Conservation (phyloP, 2,113 vertebrate genomes). For the Erythrocercus mccallii region DNA sequence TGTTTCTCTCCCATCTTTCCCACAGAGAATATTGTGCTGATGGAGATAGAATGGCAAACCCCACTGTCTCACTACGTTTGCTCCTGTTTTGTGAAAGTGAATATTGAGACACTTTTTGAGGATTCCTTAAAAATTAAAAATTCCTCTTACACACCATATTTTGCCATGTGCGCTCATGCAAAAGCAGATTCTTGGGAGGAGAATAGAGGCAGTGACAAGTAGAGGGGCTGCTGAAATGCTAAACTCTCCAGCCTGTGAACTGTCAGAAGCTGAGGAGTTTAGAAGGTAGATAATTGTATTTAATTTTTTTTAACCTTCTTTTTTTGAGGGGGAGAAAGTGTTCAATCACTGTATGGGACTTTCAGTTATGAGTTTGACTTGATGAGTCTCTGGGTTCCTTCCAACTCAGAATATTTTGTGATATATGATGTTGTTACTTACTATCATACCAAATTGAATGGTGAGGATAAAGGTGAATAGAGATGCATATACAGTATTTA, state of each 20-base stretch:
- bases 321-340: background rate
- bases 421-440: background rate
- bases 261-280: background rate
- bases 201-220: background rate
- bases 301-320: background rate
- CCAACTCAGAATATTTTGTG: background rate
- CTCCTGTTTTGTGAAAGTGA: background rate
- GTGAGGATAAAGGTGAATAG: background rate
- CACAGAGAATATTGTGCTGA: background rate
- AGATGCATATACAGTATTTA: background rate
- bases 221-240: background rate
- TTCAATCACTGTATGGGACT: background rate
- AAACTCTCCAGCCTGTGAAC: background rate
- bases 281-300: background rate
- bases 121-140: background rate
- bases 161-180: accelerated
- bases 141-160: accelerated
- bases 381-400: background rate
- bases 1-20: background rate
- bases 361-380: background rate
- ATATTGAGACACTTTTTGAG: background rate
- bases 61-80: background rate
- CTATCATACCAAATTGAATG: background rate
- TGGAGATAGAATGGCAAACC: background rate
- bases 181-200: background rate